These are phyloP conservation scores for Tuta absoluta DNA, from an alignment of 2,888 invertebrate species.

Conservation along the genomic window DNA sequence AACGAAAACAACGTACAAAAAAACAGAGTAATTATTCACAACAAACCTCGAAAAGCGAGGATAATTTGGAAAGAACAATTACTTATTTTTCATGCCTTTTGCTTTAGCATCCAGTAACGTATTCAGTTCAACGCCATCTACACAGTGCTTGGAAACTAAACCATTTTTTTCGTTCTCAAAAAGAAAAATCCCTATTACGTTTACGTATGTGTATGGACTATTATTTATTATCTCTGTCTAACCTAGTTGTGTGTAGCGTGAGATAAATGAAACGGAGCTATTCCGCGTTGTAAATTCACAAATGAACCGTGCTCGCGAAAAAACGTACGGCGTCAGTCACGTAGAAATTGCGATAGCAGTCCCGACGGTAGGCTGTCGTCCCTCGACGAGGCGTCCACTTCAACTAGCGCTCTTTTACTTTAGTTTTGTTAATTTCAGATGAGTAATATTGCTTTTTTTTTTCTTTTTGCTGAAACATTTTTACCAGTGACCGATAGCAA, in stretches of 20 bases:
- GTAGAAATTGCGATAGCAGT: slow-evolving; percentile 41
- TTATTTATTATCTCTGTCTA: slow-evolving; percentile 68
- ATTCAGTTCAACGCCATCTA: too few species aligned
- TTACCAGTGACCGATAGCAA: too few species aligned
- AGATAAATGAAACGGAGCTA: slow-evolving; percentile 54
- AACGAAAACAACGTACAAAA: too few species aligned
- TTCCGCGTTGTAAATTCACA: slow-evolving; percentile 45
- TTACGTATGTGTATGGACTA: slow-evolving; percentile 53
- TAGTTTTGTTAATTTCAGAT: not conserved
- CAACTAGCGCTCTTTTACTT: slow-evolving; percentile 12
- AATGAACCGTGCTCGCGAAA: slow-evolving; percentile 45
- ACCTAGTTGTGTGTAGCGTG: slow-evolving; percentile 57
- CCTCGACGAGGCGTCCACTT: not conserved
- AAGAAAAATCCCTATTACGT: too few species aligned
- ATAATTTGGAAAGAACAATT: too few species aligned
- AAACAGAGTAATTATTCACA: too few species aligned
- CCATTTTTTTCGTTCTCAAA: too few species aligned
- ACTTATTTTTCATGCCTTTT: too few species aligned
- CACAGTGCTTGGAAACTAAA: too few species aligned
- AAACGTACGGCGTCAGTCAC: slow-evolving; percentile 41
- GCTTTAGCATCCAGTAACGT: too few species aligned
- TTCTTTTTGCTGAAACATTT: too few species aligned
- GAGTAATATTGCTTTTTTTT: not conserved
- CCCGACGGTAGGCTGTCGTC: slow-evolving; percentile 3
- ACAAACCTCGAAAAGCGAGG: too few species aligned